Conservation (phyloP, 2,888 invertebrate species). For the Drosophila multiciliata region DNA sequence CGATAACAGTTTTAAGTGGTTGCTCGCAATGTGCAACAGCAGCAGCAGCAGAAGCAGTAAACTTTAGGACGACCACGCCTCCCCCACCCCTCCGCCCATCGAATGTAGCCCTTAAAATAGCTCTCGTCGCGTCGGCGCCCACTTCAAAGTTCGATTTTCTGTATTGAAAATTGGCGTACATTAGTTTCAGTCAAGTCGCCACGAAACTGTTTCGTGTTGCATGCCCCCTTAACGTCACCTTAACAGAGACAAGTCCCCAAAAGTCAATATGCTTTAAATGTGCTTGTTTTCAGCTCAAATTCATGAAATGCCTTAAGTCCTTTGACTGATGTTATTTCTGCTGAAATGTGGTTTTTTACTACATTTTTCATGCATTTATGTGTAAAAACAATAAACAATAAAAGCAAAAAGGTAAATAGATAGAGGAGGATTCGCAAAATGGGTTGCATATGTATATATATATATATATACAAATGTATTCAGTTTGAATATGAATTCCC, state of each 20-base stretch:
- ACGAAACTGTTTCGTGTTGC: constrained; percentile 3
- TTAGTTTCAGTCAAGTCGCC: constrained; percentile 48
- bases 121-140: constrained; percentile 55
- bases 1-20: constrained; percentile 74
- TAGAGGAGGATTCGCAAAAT: background rate
- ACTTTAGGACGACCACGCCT: constrained; percentile 4
- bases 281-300: background rate
- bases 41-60: constrained; percentile 27
- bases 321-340: background rate
- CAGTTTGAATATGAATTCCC: background rate
- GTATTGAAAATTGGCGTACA: constrained; percentile 75
- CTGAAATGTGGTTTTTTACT: background rate
- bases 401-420: background rate
- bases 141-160: constrained; percentile 75
- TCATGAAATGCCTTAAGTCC: background rate
- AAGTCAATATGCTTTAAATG: constrained; percentile 5
- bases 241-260: constrained; percentile 31
- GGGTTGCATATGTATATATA: background rate
- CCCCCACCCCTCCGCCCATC: background rate
- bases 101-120: constrained; percentile 5
- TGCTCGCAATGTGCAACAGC: constrained; percentile 58
- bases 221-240: constrained; percentile 30
- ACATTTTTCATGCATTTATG: background rate
- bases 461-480: background rate
- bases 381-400: background rate